Evolutionary conservation across 2,888 invertebrate species (phyloP).

Genomic region (Hirudinaria manillensis): DNA sequence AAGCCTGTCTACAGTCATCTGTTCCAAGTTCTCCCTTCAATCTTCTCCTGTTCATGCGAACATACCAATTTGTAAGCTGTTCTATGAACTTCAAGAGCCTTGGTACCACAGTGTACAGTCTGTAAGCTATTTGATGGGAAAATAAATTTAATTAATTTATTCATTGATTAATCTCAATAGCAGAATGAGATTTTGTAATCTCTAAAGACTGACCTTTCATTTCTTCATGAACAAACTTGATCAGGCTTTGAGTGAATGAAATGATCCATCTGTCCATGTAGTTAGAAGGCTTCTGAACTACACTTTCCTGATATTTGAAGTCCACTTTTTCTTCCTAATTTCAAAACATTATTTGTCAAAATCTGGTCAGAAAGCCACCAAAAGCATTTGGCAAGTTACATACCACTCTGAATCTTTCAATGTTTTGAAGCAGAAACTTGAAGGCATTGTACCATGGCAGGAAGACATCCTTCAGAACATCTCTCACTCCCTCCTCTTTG

Average conservation of each 20-base stretch:
- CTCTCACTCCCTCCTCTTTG: constrained; percentile 92
- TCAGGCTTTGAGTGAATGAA: constrained; percentile 87
- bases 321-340: constrained; percentile 11
- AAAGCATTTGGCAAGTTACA: constrained; percentile 38
- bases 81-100: constrained; percentile 89
- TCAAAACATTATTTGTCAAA: background rate
- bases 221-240: constrained; percentile 79
- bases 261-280: constrained; percentile 96
- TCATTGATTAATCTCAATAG: background rate
- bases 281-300: constrained; percentile 58
- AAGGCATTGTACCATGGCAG: constrained; percentile 78
- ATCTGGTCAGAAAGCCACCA: background rate
- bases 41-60: constrained; percentile 87
- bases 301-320: constrained; percentile 17
- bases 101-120: constrained; percentile 90
- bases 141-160: background rate
- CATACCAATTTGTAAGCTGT: constrained; percentile 97
- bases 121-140: constrained; percentile 63
- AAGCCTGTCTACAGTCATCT: constrained; percentile 73
- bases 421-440: constrained; percentile 86
- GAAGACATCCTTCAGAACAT: constrained; percentile 93
- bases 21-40: constrained; percentile 82
- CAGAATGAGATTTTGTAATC: background rate
- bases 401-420: constrained; percentile 69
- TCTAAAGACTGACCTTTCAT: constrained; percentile 63